phyloP scores from a whole-genome alignment of 2,797 vertebrate genomes.

The Tangara arthus region DNA sequence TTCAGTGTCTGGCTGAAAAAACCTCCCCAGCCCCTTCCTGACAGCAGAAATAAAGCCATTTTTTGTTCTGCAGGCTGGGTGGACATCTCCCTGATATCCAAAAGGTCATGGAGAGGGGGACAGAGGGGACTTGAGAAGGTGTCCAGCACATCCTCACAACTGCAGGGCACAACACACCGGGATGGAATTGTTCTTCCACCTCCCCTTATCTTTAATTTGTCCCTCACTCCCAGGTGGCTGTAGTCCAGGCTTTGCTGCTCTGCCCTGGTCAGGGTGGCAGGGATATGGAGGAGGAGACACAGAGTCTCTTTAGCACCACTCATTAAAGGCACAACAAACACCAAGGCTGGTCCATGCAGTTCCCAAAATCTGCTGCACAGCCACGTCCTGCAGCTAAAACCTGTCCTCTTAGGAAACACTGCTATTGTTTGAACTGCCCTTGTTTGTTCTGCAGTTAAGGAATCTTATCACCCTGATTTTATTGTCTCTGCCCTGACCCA shows the following conservation, averaged over 20 bases:
- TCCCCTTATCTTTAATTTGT: background rate
- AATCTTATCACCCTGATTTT: slow-evolving; percentile 18
- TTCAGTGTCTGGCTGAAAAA: background rate
- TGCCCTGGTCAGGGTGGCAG: background rate
- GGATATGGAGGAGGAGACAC: background rate
- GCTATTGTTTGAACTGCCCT: background rate
- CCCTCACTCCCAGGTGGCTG: background rate
- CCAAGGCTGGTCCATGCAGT: background rate
- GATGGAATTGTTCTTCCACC: background rate
- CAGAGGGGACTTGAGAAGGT: background rate
- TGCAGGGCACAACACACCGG: rapidly evolving
- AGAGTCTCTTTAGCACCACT: background rate
- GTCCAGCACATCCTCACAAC: background rate
- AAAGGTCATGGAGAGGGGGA: background rate
- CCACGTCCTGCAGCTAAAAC: background rate
- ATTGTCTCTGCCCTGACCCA: slow-evolving; percentile 7
- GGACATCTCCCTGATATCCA: background rate
- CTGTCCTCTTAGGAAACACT: background rate
- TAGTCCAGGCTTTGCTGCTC: background rate
- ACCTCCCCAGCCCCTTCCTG: background rate
- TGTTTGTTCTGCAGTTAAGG: slow-evolving; percentile 40
- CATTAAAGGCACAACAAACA: background rate
- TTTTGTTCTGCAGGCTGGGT: background rate
- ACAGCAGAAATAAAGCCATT: background rate
- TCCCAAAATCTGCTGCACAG: background rate